Conservation (phyloP, 2,797 vertebrate species). For the Spatula versicolor region DNA sequence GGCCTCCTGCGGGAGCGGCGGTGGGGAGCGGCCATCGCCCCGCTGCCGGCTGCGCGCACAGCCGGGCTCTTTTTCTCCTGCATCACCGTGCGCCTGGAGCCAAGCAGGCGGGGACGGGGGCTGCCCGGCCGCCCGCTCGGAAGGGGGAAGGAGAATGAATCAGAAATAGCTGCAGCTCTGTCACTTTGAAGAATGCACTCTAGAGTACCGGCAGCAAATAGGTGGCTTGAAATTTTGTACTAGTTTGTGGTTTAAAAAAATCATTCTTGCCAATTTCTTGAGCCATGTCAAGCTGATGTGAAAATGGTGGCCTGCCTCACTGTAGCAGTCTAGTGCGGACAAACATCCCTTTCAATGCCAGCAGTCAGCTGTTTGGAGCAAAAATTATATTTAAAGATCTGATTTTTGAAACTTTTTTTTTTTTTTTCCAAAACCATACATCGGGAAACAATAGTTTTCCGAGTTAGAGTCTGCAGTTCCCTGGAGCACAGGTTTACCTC, state of each 20-base stretch:
- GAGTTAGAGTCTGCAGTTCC: background rate
- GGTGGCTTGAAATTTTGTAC: background rate
- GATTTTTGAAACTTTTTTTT: background rate
- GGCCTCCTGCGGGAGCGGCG: too few species aligned
- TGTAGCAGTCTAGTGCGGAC: background rate
- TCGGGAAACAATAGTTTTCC: background rate
- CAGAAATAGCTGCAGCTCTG: background rate
- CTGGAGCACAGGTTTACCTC: rapidly evolving
- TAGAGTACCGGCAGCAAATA: rapidly evolving
- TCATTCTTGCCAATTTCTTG: background rate
- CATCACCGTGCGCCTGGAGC: background rate
- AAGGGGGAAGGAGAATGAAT: rapidly evolving
- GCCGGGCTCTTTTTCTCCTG: background rate
- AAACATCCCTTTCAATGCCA: too few species aligned
- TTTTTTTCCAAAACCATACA: background rate
- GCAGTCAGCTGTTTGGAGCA: background rate
- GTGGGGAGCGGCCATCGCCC: background rate
- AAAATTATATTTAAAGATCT: background rate
- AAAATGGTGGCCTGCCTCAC: too few species aligned
- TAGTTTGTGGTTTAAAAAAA: background rate
- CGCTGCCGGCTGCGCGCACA: background rate
- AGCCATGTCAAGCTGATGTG: background rate
- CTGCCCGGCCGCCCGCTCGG: background rate
- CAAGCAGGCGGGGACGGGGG: background rate
- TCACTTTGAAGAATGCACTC: background rate